Evolutionary conservation across 2,113 vertebrate genomes (phyloP).

Genomic region (Brachirus orientalis): DNA sequence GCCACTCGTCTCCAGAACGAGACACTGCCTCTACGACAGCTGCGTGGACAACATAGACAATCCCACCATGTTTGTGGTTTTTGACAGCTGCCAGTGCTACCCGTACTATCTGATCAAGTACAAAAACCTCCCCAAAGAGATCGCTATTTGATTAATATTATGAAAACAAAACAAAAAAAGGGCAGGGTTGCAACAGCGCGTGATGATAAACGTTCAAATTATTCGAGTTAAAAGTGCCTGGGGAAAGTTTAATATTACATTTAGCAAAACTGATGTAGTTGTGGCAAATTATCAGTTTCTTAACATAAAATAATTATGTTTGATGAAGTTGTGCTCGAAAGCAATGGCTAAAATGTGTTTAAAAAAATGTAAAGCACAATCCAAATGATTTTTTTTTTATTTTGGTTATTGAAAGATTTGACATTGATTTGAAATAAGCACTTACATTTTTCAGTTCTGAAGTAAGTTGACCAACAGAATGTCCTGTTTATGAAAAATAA

Average conservation of each 20-base stretch:
- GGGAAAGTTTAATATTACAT: too few relatives aligned
- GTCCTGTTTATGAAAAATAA: constrained; percentile 41
- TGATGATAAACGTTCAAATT: too few relatives aligned
- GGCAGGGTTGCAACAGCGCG: not conserved
- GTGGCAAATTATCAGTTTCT: too few relatives aligned
- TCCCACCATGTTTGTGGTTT: constrained; percentile 60
- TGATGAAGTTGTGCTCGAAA: not conserved
- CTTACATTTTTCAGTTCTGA: constrained; percentile 1
- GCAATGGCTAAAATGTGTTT: too few relatives aligned
- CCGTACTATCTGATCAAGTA: constrained; percentile 73
- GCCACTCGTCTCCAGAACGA: not conserved
- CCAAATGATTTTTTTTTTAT: constrained; percentile 41
- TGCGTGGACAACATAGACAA: constrained; percentile 42
- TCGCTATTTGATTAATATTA: constrained; percentile 5
- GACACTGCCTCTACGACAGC: constrained; percentile 31
- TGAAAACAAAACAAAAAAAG: not conserved
- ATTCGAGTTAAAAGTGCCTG: too few relatives aligned
- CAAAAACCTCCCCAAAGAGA: constrained; percentile 17
- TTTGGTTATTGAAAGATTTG: constrained; percentile 44
- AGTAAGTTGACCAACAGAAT: constrained; percentile 7
- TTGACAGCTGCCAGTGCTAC: constrained; percentile 70
- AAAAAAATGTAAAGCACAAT: not conserved
- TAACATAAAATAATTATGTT: not conserved
- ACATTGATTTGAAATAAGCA: constrained; percentile 28
- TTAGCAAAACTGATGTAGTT: too few relatives aligned